A percentile compares a stretch with the other conserved stretches of the same genome.
Conservation (phyloP, 1,140 invertebrate genomes). For the Plodia interpunctella region DNA sequence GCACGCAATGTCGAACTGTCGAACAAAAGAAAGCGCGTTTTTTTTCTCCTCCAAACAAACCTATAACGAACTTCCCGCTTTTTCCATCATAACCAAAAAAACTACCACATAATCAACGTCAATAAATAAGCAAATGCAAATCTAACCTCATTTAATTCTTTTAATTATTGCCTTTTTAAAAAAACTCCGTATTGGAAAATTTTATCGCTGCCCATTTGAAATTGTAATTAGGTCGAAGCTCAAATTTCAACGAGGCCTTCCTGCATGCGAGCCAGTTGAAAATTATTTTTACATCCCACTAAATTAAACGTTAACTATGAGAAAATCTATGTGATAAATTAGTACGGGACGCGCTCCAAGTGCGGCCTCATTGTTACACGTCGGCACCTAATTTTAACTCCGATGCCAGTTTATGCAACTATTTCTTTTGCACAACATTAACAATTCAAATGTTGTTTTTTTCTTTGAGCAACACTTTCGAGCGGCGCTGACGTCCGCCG, state of each 20-base stretch:
- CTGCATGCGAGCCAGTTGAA: neutral
- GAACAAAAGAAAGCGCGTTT: constrained; percentile 5
- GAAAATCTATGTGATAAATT: neutral
- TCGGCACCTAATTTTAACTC: constrained; percentile 58
- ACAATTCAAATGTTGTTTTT: constrained; percentile 70
- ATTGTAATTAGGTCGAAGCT: constrained; percentile 2
- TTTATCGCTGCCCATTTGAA: constrained; percentile 5
- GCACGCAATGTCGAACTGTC: constrained; percentile 40
- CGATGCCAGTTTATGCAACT: constrained; percentile 58
- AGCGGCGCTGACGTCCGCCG: constrained; percentile 63
- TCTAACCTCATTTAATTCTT: constrained; percentile 1
- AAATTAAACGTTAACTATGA: neutral
- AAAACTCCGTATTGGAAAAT: neutral
- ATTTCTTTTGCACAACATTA: constrained; percentile 67
- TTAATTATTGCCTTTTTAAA: neutral
- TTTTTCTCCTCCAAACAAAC: neutral
- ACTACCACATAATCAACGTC: neutral
- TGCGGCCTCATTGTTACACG: constrained; percentile 28
- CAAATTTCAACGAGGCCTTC: neutral
- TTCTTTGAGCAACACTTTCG: constrained; percentile 68
- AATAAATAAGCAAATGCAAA: neutral
- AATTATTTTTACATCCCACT: neutral
- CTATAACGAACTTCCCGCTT: neutral
- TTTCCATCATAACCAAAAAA: neutral
- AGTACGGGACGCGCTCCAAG: neutral